Conservation (phyloP, 2,113 vertebrate species). For the Numida meleagris region DNA sequence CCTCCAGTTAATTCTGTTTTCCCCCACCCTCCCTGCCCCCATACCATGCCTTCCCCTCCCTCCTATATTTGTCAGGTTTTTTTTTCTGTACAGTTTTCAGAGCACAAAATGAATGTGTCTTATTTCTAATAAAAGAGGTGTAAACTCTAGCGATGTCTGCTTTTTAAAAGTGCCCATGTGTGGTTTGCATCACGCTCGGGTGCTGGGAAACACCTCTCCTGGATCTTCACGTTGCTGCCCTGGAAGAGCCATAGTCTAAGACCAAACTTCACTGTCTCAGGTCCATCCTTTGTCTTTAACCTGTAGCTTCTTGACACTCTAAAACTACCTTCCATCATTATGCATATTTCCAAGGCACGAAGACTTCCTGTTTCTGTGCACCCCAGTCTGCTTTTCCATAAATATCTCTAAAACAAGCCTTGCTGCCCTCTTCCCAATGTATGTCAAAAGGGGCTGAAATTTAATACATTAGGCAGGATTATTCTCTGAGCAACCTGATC, state of each 20-base stretch:
- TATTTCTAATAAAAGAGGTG: conserved; percentile 94
- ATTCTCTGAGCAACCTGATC: not conserved
- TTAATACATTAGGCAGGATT: not conserved
- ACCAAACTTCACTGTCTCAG: not conserved
- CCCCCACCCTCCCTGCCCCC: conserved; percentile 58
- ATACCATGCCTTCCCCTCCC: not conserved
- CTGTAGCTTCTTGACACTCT: not conserved
- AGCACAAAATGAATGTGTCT: conserved; percentile 97
- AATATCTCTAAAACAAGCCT: not conserved
- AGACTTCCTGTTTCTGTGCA: not conserved
- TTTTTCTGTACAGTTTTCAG: conserved; percentile 93
- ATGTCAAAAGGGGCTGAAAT: not conserved
- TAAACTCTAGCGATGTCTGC: conserved; percentile 44
- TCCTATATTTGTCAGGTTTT: not conserved
- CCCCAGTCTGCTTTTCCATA: not conserved
- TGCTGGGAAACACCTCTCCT: conserved; percentile 22
- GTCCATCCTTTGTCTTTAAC: not conserved
- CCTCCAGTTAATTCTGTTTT: conserved; percentile 38
- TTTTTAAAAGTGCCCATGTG: not conserved
- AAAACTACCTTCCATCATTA: fast-evolving
- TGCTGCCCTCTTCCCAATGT: not conserved
- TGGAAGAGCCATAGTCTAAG: fast-evolving
- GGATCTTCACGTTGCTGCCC: not conserved
- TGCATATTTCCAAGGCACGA: fast-evolving
- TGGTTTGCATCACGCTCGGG: not conserved